These are phyloP conservation scores for Rhagonycha lutea DNA, from an alignment of 2,888 invertebrate species.

Conservation along the genomic window DNA sequence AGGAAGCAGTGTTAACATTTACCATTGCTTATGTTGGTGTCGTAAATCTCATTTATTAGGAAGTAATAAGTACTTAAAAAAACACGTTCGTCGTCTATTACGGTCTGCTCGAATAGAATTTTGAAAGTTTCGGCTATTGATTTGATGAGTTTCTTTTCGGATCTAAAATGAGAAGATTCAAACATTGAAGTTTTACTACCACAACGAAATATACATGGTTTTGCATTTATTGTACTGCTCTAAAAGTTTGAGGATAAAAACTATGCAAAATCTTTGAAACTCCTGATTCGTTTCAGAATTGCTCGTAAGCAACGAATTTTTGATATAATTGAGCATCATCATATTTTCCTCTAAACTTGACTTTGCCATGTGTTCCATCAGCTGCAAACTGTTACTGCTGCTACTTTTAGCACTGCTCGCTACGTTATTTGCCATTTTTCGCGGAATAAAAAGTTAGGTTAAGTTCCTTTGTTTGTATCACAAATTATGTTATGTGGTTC, in stretches of 20 bases:
- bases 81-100: not conserved
- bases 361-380: not conserved
- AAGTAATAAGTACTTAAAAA: not conserved
- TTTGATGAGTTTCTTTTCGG: not conserved
- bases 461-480: not conserved
- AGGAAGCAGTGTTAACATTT: not conserved
- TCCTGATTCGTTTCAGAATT: not conserved
- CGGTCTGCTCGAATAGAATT: not conserved
- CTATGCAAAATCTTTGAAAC: not conserved
- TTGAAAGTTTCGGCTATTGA: not conserved
- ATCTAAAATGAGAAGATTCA: not conserved
- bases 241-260: not conserved
- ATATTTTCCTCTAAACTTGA: not conserved
- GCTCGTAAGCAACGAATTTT: not conserved
- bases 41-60: not conserved
- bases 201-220: not conserved
- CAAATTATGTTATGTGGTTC: not conserved
- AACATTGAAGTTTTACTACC: not conserved
- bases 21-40: not conserved
- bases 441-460: not conserved
- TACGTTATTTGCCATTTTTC: constrained; percentile 12
- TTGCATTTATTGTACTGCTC: not conserved
- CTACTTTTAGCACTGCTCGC: not conserved
- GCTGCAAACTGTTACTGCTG: not conserved
- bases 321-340: not conserved